Evolutionary conservation across 1,140 invertebrate genomes (phyloP).

Genomic region (Procambarus clarkii): DNA sequence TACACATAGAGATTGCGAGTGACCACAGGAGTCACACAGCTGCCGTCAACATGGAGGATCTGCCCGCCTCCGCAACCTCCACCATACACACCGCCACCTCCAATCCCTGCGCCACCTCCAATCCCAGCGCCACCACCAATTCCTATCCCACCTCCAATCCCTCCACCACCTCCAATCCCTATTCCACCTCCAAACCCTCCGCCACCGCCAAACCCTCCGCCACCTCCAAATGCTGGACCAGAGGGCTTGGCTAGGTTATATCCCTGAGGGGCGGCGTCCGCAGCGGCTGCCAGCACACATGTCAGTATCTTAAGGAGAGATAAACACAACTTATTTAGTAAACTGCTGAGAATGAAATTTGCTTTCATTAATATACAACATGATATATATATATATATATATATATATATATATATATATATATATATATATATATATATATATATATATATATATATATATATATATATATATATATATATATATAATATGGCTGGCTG

Average conservation of each 20-base stretch:
- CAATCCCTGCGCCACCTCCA: not conserved
- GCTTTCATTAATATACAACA: too few species aligned
- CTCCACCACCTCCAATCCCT: not conserved
- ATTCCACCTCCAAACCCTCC: not conserved
- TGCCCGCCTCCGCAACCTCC: slow-evolving; percentile 26
- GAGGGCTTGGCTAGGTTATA: not conserved
- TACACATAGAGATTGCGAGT: slow-evolving; percentile 39
- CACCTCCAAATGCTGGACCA: not conserved
- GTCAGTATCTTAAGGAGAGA: not conserved
- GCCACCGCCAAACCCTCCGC: not conserved
- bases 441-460: not conserved
- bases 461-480: not conserved
- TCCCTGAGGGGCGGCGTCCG: not conserved
- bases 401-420: not conserved
- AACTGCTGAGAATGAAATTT: too few species aligned
- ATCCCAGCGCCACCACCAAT: not conserved
- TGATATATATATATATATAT: not conserved
- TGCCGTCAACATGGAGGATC: slow-evolving; percentile 52
- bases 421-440: not conserved
- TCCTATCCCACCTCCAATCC: not conserved
- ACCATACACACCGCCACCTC: not conserved
- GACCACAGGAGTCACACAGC: slow-evolving; percentile 44
- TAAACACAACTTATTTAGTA: too few species aligned
- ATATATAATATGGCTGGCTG: too few species aligned
- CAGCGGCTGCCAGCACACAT: not conserved